Evolutionary conservation across 2,113 vertebrate genomes (phyloP).

Genomic region (Eclectus roratus): DNA sequence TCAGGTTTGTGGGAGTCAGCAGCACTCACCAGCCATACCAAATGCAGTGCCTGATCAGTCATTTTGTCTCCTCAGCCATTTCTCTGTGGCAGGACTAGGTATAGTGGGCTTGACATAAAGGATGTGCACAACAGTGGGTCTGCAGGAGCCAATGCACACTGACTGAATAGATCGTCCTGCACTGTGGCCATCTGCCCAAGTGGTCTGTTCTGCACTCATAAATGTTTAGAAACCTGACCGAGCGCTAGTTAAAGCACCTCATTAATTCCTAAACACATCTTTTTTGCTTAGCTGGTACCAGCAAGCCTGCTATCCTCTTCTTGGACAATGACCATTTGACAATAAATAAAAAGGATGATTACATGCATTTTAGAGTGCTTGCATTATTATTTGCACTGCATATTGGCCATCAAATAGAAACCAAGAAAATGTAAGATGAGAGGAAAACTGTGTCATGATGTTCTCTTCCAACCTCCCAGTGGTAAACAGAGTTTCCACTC

Average conservation of each 20-base stretch:
- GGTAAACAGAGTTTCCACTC: neutral
- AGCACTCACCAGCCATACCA: neutral
- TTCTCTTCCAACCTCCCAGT: neutral
- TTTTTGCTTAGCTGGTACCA: neutral
- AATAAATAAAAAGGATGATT: neutral
- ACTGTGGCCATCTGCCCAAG: neutral
- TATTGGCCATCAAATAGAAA: neutral
- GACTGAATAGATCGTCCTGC: rapidly evolving
- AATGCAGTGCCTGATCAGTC: neutral
- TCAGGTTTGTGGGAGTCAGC: rapidly evolving
- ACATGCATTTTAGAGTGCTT: neutral
- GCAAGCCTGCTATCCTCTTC: neutral
- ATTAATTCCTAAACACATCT: neutral
- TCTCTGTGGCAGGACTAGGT: neutral
- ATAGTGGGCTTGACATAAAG: neutral
- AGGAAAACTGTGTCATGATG: neutral
- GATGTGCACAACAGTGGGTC: rapidly evolving
- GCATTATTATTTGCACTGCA: neutral
- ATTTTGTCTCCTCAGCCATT: neutral
- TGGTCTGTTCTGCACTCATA: neutral
- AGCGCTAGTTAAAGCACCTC: neutral
- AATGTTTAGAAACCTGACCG: neutral
- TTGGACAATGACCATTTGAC: neutral
- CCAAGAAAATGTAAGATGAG: neutral
- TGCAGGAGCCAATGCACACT: neutral